Base-by-base conservation (phyloP, 2,113 vertebrate genomes). In the Galeopterus variegatus region DNA sequence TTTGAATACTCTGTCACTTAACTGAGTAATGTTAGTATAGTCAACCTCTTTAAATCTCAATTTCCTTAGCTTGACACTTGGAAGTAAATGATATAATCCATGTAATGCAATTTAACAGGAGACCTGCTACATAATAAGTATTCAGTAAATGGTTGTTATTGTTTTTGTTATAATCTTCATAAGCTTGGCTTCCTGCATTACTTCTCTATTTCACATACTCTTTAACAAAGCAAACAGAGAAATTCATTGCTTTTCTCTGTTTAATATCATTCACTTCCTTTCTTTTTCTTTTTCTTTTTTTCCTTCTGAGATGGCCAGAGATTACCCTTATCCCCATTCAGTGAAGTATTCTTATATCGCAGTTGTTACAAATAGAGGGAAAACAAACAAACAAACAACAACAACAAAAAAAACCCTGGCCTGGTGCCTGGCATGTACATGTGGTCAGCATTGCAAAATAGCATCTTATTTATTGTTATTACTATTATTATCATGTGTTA, bases 121-220 rank as follows among this genome's bases (percentile, higher is more conserved):
- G 17, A 45, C 15, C 2, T 85, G 17, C 4, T 67, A 54, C 6
- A 54, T 81, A 88, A 77, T 69, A 94, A 93, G 23, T 81, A 81
- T 13, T 83, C 45, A 85, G 0, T 23, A 90, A 79, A 79, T 94
- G 24, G 19, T 85, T 88, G 8, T 12, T 96, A 19, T 58, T 70
- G 14, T 64, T 81, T 93, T 89, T 85, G 77, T 77, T 93, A 31
- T 58, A 73, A 89, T 89, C 5, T 76, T 92, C 45, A 96, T 65
- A 65, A 17, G 2, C 4, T 73, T 93, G 72, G 6, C 4, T 93
- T 93, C 18, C 70, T 96, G 67, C 17, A 67, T 56, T 86, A 12
- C 58, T 90, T 90, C n/a, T 90, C 12, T 91, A 54, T 65, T 93
- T 95, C 62, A 93, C 17, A 75, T 1, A 75, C 17, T 52, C 11